These are phyloP conservation scores for Nasua narica DNA, from an alignment of 2,797 vertebrate species.

Conservation along the genomic window DNA sequence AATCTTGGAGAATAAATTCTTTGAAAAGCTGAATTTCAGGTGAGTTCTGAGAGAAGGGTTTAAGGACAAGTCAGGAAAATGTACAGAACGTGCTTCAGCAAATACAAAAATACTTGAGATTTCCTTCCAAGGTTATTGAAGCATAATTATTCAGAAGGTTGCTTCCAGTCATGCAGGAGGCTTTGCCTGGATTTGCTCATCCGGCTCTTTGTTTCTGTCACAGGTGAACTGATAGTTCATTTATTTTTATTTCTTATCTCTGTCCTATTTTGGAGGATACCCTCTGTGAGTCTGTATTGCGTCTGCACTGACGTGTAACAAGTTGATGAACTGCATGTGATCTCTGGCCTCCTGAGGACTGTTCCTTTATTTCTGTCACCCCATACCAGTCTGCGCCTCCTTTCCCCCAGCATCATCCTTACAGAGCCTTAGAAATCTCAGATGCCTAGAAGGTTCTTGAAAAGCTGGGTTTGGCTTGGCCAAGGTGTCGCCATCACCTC, in stretches of 20 bases:
- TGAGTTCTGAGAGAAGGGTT: background rate
- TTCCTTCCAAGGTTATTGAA: background rate
- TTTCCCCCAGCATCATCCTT: no score
- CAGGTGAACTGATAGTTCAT: background rate
- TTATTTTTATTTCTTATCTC: background rate
- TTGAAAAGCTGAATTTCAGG: background rate
- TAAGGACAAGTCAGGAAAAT: background rate
- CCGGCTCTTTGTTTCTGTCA: background rate
- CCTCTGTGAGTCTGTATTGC: background rate
- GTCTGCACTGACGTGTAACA: background rate
- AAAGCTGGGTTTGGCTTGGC: background rate
- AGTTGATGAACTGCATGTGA: rapidly evolving
- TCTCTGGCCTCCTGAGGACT: background rate
- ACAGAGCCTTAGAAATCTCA: no score
- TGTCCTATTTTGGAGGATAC: background rate
- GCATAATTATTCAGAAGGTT: background rate
- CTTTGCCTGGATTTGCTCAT: background rate
- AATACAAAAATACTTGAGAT: background rate
- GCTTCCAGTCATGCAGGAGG: background rate
- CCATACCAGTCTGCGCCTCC: no score
- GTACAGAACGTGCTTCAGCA: background rate
- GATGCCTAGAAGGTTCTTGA: background rate
- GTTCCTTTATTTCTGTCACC: background rate
- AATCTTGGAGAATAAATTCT: background rate
- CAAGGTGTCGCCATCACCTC: no score